A percentile compares a stretch with the other conserved stretches of the same genome.
These are phyloP conservation scores for Spinus pinus DNA, from an alignment of 2,797 vertebrate species.

Conservation along the genomic window DNA sequence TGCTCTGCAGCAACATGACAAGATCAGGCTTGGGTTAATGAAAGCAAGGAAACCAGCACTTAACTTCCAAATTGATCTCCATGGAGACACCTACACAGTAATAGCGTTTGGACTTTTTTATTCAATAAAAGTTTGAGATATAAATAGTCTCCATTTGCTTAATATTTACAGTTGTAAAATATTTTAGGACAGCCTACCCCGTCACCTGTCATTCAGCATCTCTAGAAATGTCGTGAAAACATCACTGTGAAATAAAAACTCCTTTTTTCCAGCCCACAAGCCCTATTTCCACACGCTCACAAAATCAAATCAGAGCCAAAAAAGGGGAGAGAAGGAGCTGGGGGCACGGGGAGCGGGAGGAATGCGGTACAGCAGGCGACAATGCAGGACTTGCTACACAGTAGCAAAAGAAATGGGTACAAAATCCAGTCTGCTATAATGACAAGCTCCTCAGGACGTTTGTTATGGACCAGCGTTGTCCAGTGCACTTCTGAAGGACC, in stretches of 20 bases:
- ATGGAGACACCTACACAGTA: not conserved
- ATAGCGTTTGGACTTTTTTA: slow-evolving; percentile 58
- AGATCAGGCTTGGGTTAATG: not conserved
- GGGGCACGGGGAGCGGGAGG: not conserved
- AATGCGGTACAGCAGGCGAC: slow-evolving; percentile 65
- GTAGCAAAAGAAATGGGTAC: slow-evolving; percentile 81
- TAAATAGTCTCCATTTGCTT: slow-evolving; percentile 86
- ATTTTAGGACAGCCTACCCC: slow-evolving; percentile 79
- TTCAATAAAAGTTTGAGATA: slow-evolving; percentile 85
- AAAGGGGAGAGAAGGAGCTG: slow-evolving; percentile 63
- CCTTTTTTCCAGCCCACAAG: slow-evolving; percentile 76
- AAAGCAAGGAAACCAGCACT: not conserved
- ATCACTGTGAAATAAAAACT: slow-evolving; percentile 71
- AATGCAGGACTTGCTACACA: slow-evolving; percentile 79
- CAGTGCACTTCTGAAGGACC: slow-evolving; percentile 92
- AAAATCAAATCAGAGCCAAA: slow-evolving; percentile 77
- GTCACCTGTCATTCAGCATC: slow-evolving; percentile 75
- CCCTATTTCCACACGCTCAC: slow-evolving; percentile 79
- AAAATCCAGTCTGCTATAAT: slow-evolving; percentile 71
- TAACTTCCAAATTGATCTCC: not conserved
- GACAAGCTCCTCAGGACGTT: slow-evolving; percentile 85
- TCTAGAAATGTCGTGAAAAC: slow-evolving; percentile 81
- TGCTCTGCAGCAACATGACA: not conserved
- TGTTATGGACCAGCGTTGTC: slow-evolving; percentile 95
- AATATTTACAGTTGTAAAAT: slow-evolving; percentile 94